Base-by-base conservation (phyloP, 1,140 invertebrate species). In the Eurytemora carolleeae region DNA sequence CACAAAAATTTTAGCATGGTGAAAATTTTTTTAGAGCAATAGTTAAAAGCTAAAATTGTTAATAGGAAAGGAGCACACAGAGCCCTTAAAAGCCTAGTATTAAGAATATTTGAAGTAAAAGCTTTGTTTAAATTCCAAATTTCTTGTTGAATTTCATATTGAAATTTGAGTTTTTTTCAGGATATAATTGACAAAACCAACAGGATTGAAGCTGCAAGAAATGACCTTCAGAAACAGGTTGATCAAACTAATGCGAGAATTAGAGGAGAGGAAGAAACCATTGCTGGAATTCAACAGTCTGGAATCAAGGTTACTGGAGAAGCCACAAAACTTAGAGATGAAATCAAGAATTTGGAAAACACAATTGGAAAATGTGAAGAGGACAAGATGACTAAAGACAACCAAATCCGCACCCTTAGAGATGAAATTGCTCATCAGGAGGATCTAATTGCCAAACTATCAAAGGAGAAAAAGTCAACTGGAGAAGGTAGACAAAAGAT, bases 381-480 rank as follows among this genome's bases (percentile, higher is more conserved):
- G 68, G 79, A 80, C 64, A 80, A 79, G 66, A 70, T 74, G 62
- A 75, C 74, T 21, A 78, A 77, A 64, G 79, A 80, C 64, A 76
- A 79, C 68, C 79, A 81, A 68, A 80, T 80, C 67, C 73, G 76
- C 58, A 78, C 76, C 55, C 70, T 81, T n/a, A 78, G 81, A 67
- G 79, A 77, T 58, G 77, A 78, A 67, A 79, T 82, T 71, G 76
- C 76, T 21, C 72, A 76, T 63, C 79, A 80, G 69, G 79, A 81
- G 67, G 80, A 81, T 64, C 69, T 76, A 21, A 77, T 81, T 63
- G 73, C 76, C 65, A 81, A 80, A 67, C 67, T 81, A 64, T 75
- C 73, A 68, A 80, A 80, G 66, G 79, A 80, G 64, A 80, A 80
- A 72, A 80, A 80, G 68, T 70, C 72, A 57, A 65, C 78, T 64